Conservation (phyloP, 2,888 invertebrate species). For the Drosophila planitibia region DNA sequence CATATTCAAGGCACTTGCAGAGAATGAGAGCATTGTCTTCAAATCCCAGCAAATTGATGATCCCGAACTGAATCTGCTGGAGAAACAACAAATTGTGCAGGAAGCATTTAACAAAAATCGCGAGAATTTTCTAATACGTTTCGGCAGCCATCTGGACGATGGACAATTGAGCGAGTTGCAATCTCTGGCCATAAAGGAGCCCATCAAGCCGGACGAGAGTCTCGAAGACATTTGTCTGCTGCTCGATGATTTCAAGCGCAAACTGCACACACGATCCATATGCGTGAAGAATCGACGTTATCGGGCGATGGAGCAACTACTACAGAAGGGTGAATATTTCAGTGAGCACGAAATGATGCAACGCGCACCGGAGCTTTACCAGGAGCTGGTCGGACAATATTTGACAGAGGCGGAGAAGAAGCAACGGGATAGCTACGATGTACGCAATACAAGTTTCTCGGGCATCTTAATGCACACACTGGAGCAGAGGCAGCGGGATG, state of each 20-base stretch:
- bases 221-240: slow-evolving; percentile 88
- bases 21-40: slow-evolving; percentile 86
- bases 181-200: slow-evolving; percentile 72
- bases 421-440: slow-evolving; percentile 87
- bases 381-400: slow-evolving; percentile 95
- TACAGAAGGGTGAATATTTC: slow-evolving; percentile 90
- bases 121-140: slow-evolving; percentile 90
- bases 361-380: slow-evolving; percentile 95
- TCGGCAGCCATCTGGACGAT: slow-evolving; percentile 89
- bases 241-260: slow-evolving; percentile 87
- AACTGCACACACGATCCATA: slow-evolving; percentile 86
- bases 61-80: slow-evolving; percentile 89
- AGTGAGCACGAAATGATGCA: slow-evolving; percentile 97
- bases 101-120: slow-evolving; percentile 89
- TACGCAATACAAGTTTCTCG: slow-evolving; percentile 88
- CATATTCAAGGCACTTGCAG: slow-evolving; percentile 78
- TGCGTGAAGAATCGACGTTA: slow-evolving; percentile 92
- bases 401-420: slow-evolving; percentile 91
- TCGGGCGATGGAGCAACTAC: slow-evolving; percentile 91
- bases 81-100: slow-evolving; percentile 90
- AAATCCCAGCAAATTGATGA: slow-evolving; percentile 94
- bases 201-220: slow-evolving; percentile 69
- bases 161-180: slow-evolving; percentile 91
- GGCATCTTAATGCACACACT: slow-evolving; percentile 92
- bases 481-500: slow-evolving; percentile 89